Conservation (phyloP, 92 coral and sea anemone species). For the Meandrina meandrites region DNA sequence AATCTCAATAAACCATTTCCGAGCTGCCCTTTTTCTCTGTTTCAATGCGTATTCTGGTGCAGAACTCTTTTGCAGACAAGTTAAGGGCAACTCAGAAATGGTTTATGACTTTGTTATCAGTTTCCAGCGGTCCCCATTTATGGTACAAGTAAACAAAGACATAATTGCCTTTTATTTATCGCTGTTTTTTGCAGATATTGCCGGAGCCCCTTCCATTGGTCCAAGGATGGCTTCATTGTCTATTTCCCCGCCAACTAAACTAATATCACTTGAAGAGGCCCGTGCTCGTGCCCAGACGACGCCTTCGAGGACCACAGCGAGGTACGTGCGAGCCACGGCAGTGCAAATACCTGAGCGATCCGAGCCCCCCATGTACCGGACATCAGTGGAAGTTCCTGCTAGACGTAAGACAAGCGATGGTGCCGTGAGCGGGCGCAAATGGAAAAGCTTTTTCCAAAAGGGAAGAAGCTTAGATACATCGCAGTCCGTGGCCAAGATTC, state of each 20-base stretch:
- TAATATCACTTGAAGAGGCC: conserved; percentile 94
- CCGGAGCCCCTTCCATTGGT: conserved; percentile 45
- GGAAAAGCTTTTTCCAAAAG: conserved; percentile 61
- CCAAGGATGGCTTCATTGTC: conserved; percentile 91
- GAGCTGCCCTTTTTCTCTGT: too few species aligned
- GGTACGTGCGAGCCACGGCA: conserved; percentile 15
- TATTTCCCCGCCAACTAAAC: conserved; percentile 93
- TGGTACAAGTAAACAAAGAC: too few species aligned
- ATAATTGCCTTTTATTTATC: too few species aligned
- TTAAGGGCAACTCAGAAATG: too few species aligned
- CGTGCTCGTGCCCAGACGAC: conserved; percentile 81
- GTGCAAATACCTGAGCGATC: conserved; percentile 45
- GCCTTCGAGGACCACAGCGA: conserved; percentile 57
- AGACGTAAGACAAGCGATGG: conserved; percentile 54
- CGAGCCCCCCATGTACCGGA: conserved; percentile 48
- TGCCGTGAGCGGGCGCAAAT: conserved; percentile 54
- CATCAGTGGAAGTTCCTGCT: conserved; percentile 40
- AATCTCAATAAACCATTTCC: too few species aligned
- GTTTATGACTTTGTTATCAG: too few species aligned
- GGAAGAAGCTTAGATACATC: conserved; percentile 61
- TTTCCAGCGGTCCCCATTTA: too few species aligned
- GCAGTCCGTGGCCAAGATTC: conserved; percentile 50
- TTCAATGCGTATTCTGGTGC: too few species aligned
- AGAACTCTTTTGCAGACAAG: too few species aligned
- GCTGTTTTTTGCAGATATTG: conserved; percentile 24